A percentile compares a stretch with the other conserved stretches of the same genome.
Conservation (phyloP, 2,888 invertebrate genomes). For the Conchocele bisecta region DNA sequence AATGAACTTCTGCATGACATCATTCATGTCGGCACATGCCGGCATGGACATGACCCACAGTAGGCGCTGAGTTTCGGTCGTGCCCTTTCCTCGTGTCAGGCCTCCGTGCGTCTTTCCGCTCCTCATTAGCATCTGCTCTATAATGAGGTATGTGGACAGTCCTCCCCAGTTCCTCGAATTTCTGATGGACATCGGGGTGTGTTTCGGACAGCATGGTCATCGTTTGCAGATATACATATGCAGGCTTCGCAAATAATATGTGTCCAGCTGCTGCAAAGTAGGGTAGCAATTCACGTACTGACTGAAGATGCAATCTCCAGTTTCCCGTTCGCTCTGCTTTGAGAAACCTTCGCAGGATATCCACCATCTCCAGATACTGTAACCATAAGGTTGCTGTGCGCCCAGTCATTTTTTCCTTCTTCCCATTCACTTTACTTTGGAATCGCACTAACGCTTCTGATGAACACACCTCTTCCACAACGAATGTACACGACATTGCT, state of each 20-base stretch:
- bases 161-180: too few species aligned
- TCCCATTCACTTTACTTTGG: too few species aligned
- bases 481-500: too few species aligned
- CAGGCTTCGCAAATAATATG: slow-evolving; percentile 38
- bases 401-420: slow-evolving; percentile 9
- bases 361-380: slow-evolving; percentile 63
- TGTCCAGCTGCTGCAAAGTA: too few species aligned
- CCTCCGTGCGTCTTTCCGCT: slow-evolving; percentile 61
- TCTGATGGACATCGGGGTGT: too few species aligned
- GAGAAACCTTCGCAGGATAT: slow-evolving; percentile 52
- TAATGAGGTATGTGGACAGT: too few species aligned
- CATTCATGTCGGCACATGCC: slow-evolving; percentile 43
- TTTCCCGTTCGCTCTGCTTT: slow-evolving; percentile 53
- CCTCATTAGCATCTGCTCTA: slow-evolving; percentile 65
- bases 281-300: too few species aligned
- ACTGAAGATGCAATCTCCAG: slow-evolving; percentile 34
- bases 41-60: slow-evolving; percentile 61
- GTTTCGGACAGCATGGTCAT: too few species aligned
- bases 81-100: slow-evolving; percentile 57
- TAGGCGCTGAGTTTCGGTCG: slow-evolving; percentile 53
- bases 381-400: slow-evolving; percentile 53
- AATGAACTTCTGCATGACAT: slow-evolving; percentile 44
- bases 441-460: too few species aligned
- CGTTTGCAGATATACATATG: too few species aligned
- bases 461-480: too few species aligned